Conservation (phyloP, 2,113 vertebrate species). For the Phaetusa simplex region DNA sequence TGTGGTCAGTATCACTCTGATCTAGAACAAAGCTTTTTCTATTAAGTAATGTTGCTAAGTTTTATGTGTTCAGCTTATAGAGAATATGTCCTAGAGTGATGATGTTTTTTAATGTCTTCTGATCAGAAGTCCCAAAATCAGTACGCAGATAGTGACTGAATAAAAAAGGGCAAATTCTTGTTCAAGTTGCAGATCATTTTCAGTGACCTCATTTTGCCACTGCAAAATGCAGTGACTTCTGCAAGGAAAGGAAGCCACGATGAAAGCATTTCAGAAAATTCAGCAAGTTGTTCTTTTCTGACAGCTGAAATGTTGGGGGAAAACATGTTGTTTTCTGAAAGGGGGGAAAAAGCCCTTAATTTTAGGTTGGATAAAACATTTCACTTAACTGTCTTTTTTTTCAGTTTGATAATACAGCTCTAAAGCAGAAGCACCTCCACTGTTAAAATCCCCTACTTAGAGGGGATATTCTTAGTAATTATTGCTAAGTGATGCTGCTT, state of each 20-base stretch:
- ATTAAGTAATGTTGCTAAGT: background rate
- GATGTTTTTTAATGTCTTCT: background rate
- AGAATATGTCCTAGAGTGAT: no score
- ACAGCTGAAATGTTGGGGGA: background rate
- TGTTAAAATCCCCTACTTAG: background rate
- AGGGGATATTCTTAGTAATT: background rate
- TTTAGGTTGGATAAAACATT: background rate
- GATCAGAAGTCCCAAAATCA: background rate
- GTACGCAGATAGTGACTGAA: background rate
- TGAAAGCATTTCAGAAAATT: background rate
- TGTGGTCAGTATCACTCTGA: background rate
- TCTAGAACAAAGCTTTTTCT: background rate
- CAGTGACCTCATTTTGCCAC: background rate
- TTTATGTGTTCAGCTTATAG: background rate
- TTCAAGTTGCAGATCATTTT: background rate
- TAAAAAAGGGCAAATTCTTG: background rate
- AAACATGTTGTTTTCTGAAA: background rate
- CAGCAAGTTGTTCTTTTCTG: background rate
- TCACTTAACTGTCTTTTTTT: background rate
- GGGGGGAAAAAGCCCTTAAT: background rate
- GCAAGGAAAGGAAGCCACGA: background rate
- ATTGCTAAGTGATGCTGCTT: background rate
- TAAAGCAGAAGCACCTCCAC: background rate
- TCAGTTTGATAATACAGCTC: background rate
- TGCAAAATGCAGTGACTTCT: background rate